A percentile compares a stretch with the other conserved stretches of the same genome.
phyloP scores from a whole-genome alignment of 2,113 vertebrate genomes.

The Callipepla californica region DNA sequence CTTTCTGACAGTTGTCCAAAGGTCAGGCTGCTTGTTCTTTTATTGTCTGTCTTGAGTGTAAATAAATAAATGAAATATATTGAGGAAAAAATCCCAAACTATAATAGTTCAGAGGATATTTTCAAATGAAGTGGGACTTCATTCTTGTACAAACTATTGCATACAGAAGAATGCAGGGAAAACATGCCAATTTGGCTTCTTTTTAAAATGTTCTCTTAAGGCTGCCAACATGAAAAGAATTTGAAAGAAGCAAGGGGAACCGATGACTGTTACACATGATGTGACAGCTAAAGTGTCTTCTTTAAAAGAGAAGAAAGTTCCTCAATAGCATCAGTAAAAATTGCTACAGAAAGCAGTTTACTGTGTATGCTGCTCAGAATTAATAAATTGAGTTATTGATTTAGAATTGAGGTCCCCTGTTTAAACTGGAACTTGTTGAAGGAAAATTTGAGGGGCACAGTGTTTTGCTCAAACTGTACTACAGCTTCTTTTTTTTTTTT shows the following conservation, averaged over 20 bases:
- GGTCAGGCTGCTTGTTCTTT: slow-evolving; percentile 42
- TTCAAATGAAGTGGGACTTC: slow-evolving; percentile 24
- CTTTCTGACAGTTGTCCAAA: slow-evolving; percentile 33
- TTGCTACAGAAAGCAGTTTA: slow-evolving; percentile 29
- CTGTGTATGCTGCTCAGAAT: slow-evolving; percentile 9
- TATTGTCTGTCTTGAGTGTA: background rate
- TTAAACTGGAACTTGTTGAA: background rate
- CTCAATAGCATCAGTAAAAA: background rate
- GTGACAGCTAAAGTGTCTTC: slow-evolving; percentile 45
- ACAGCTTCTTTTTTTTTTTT: background rate
- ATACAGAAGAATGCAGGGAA: background rate
- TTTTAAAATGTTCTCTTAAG: slow-evolving; percentile 27
- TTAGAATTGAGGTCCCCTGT: background rate
- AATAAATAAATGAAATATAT: slow-evolving; percentile 44
- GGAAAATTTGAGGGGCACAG: background rate
- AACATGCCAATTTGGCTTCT: slow-evolving; percentile 13
- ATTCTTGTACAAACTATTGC: background rate
- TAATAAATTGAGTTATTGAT: slow-evolving; percentile 38
- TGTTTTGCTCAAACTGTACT: background rate
- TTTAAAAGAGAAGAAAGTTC: background rate
- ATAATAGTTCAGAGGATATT: background rate
- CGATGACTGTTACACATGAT: slow-evolving; percentile 21
- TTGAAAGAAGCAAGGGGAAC: slow-evolving; percentile 45
- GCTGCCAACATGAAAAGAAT: background rate
- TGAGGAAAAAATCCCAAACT: slow-evolving; percentile 13